Evolutionary conservation across 2,797 vertebrate genomes (phyloP), one percentile per base, ranked within the genome.

Genomic region (Hydrocynus forskahlii): DNA sequence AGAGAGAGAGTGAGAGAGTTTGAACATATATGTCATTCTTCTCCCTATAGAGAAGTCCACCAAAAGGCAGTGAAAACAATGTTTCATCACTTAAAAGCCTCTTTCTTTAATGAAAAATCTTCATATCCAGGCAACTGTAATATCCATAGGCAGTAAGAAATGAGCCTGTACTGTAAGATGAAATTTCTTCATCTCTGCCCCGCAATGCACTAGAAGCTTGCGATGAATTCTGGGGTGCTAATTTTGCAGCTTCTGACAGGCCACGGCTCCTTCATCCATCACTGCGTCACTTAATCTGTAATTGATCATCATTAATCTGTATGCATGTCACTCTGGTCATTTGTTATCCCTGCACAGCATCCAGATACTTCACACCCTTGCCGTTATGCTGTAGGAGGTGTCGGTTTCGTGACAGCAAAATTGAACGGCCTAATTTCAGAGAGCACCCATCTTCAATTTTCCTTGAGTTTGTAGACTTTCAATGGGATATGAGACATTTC

Each of bases 251-350:
- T 64, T 74, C 50, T 25, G 79, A 75, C 74, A 57, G 52, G 17
- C 55, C 38, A 21, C 5, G 14, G 17, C 35, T 52, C 60, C 52
- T 59, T 50, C 69, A 52, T 60, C 71, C 69, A 25, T 66, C 59
- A 38, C 54, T 19, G 17, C 50, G 57, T 54, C 52, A 17, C 40
- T 19, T 64, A 21, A 57, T 59, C 75, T 52, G 25, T 78, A 67
- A 60, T 45, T 14, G 60, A 72, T 78, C 62, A n/a, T 48, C 50
- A 40, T 73, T 78, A 73, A 38, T 29, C 25, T 23, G 43, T 45
- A 68, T 68, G 45, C 62, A 17, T 17, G 16, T 19, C 62, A 38
- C 25, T 9, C 62, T 17, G 62, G 62, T 64, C 62, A 13, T 64
- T 38, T 64, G 29, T 64, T 29, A 16, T 64, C 62, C 62, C 29